A percentile compares a stretch with the other conserved stretches of the same genome.
Conservation (phyloP, 2,113 vertebrate genomes). For the Physeter macrocephalus region DNA sequence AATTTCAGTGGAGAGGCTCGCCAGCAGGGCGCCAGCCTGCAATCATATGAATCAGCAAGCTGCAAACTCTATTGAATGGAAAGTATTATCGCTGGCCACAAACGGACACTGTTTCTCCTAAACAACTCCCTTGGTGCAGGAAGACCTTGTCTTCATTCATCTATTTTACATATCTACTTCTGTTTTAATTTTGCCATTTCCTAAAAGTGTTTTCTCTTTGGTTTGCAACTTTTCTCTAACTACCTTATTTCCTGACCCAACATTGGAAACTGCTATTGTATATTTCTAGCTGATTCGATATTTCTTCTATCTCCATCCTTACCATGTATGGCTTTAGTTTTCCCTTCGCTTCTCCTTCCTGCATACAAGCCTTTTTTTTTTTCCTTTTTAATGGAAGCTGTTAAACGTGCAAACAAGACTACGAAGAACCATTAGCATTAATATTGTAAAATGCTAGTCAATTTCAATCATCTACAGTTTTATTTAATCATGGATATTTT, state of each 20-base stretch:
- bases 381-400: slow-evolving; percentile 69
- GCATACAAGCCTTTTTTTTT: slow-evolving; percentile 29
- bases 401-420: slow-evolving; percentile 76
- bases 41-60: slow-evolving; percentile 97
- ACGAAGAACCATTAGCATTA: slow-evolving; percentile 80
- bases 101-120: slow-evolving; percentile 98
- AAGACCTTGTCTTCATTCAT: slow-evolving; percentile 90
- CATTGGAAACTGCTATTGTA: slow-evolving; percentile 75
- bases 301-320: slow-evolving; percentile 60
- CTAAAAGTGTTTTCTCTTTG: slow-evolving; percentile 84
- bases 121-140: slow-evolving; percentile 93
- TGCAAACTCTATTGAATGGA: slow-evolving; percentile 96
- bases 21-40: slow-evolving; percentile 98
- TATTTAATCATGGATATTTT: slow-evolving; percentile 80
- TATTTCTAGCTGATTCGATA: slow-evolving; percentile 71
- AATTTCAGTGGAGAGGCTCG: slow-evolving; percentile 98
- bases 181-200: slow-evolving; percentile 86
- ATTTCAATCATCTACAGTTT: slow-evolving; percentile 77
- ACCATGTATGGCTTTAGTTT: slow-evolving; percentile 46
- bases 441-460: slow-evolving; percentile 82
- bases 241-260: slow-evolving; percentile 76
- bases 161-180: slow-evolving; percentile 90
- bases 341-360: slow-evolving; percentile 70
- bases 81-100: slow-evolving; percentile 98
- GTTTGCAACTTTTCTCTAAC: slow-evolving; percentile 72